A percentile compares a stretch with the other conserved stretches of the same genome.
Conservation (phyloP, 1,140 invertebrate species). For the Cataglyphis hispanica region DNA sequence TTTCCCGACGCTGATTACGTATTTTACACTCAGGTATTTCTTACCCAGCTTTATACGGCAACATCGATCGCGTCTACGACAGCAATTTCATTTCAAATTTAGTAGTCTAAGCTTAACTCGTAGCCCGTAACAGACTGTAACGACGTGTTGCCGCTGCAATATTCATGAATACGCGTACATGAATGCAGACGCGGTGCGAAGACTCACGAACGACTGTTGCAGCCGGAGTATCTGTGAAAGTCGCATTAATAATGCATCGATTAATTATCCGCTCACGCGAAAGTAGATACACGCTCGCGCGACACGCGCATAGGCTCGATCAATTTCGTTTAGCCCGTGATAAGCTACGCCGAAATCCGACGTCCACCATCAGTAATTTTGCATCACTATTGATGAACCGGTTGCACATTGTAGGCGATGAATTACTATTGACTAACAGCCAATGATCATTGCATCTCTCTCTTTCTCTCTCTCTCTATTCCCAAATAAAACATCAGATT, state of each 20-base stretch:
- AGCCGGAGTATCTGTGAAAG: slow-evolving; percentile 65
- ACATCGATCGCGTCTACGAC: slow-evolving; percentile 59
- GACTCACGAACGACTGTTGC: slow-evolving; percentile 67
- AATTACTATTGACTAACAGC: background rate
- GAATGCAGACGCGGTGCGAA: slow-evolving; percentile 30
- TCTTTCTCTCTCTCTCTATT: background rate
- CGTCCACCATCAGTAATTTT: slow-evolving; percentile 40
- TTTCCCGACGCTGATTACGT: slow-evolving; percentile 56
- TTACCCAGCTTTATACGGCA: slow-evolving; percentile 42
- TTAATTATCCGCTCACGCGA: slow-evolving; percentile 72
- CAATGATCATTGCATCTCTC: background rate
- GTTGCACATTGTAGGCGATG: background rate
- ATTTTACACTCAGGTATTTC: slow-evolving; percentile 59
- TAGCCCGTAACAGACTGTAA: slow-evolving; percentile 67
- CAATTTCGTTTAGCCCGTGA: slow-evolving; percentile 61
- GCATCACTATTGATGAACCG: slow-evolving; percentile 14
- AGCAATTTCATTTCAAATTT: slow-evolving; percentile 72
- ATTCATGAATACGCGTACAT: slow-evolving; percentile 66
- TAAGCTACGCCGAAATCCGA: slow-evolving; percentile 30
- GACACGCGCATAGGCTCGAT: slow-evolving; percentile 58
- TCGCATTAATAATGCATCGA: slow-evolving; percentile 73
- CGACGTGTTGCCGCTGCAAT: slow-evolving; percentile 65
- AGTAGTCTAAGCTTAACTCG: slow-evolving; percentile 66
- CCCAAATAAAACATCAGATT: background rate
- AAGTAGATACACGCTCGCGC: slow-evolving; percentile 29